Conservation (phyloP, 2,113 vertebrate species). For the Silurus glanis region DNA sequence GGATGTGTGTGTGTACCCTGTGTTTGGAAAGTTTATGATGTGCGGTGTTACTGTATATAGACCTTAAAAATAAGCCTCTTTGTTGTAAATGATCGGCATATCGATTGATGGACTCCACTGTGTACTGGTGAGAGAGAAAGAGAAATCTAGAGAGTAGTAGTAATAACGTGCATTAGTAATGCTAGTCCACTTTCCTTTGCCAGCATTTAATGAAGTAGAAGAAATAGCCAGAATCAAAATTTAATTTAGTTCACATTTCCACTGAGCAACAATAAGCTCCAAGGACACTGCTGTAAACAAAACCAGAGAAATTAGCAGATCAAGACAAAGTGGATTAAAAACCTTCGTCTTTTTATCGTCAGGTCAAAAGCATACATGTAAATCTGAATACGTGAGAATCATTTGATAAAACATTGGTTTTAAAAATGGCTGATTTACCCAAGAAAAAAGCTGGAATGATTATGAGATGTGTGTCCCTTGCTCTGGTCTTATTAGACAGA, state of each 20-base stretch:
- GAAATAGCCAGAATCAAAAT: conserved; percentile 55
- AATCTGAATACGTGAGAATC: not conserved
- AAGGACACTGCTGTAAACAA: not conserved
- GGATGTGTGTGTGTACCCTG: too few relatives aligned
- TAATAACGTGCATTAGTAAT: conserved; percentile 14
- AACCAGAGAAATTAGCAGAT: conserved; percentile 35
- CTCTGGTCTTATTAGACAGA: not conserved
- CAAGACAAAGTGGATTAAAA: not conserved
- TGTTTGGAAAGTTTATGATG: too few relatives aligned
- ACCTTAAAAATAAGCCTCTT: not conserved
- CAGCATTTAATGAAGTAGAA: conserved; percentile 53
- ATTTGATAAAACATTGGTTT: not conserved
- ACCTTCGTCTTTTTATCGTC: not conserved
- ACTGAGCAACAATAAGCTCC: conserved; percentile 5
- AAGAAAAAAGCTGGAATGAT: not conserved
- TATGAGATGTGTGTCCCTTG: not conserved
- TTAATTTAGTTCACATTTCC: conserved; percentile 47
- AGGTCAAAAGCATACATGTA: not conserved
- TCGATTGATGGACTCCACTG: not conserved
- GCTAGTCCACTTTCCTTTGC: conserved; percentile 49
- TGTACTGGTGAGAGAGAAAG: not conserved
- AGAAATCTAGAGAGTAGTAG: not conserved
- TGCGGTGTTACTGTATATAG: too few relatives aligned
- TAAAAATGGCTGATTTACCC: not conserved
- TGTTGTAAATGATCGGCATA: not conserved